Conservation (phyloP, 2,113 vertebrate genomes). For the Channa argus region DNA sequence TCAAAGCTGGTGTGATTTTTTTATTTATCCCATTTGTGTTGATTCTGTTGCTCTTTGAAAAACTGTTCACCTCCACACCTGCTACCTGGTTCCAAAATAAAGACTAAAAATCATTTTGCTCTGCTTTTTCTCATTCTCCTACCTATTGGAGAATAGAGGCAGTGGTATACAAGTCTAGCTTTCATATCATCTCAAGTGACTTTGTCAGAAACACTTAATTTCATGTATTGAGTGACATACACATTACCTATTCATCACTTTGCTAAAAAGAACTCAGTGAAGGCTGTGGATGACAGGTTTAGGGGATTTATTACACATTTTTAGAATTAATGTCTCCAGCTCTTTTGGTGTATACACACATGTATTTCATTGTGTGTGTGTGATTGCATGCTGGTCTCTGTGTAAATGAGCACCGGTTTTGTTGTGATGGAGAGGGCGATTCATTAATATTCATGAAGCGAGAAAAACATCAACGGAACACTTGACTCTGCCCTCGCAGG, state of each 20-base stretch:
- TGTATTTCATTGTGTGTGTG: conserved; percentile 2
- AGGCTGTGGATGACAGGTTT: neutral
- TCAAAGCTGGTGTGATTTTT: neutral
- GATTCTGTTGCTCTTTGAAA: conserved; percentile 3
- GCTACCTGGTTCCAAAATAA: neutral
- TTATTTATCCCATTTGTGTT: conserved; percentile 1
- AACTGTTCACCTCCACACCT: neutral
- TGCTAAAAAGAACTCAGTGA: neutral
- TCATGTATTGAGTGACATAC: neutral
- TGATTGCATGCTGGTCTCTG: conserved; percentile 21
- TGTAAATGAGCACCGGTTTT: conserved; percentile 62
- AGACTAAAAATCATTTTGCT: neutral
- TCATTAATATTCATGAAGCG: conserved; percentile 73
- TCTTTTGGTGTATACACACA: conserved; percentile 1
- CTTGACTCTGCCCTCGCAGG: conserved; percentile 70
- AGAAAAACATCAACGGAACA: conserved; percentile 70
- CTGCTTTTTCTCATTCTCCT: neutral
- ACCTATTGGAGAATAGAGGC: neutral
- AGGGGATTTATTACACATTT: neutral
- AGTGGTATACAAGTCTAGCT: neutral
- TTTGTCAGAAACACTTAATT: neutral
- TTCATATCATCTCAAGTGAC: neutral
- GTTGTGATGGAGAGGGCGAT: conserved; percentile 69
- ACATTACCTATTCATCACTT: neutral
- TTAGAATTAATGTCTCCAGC: neutral